A percentile compares a stretch with the other conserved stretches of the same genome.
These are phyloP conservation scores for Sympetrum striolatum DNA, from an alignment of 2,888 invertebrate species.

Conservation along the genomic window DNA sequence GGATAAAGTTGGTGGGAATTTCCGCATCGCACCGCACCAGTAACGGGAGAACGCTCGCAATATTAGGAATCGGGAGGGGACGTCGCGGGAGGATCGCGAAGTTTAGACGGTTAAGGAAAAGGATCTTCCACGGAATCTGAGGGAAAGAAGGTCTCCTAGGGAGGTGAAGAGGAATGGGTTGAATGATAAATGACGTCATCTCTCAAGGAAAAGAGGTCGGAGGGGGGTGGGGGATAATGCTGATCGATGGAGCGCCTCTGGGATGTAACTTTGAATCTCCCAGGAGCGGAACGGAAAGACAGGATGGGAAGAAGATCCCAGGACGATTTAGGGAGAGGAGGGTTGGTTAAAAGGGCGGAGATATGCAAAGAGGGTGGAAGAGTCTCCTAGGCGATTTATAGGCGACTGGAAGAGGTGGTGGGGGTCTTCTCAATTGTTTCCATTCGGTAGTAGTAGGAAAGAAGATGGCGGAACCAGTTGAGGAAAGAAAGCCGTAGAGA, in stretches of 20 bases:
- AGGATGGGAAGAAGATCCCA: background rate
- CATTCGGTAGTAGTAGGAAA: no score
- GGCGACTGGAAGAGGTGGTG: no score
- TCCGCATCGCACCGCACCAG: conserved; percentile 29
- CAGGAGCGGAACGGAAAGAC: background rate
- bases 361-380: no score
- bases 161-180: background rate
- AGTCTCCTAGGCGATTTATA: no score
- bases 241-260: conserved; percentile 38
- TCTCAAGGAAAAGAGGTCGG: background rate
- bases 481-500: no score
- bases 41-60: conserved; percentile 38
- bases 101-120: no score
- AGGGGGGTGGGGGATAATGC: background rate
- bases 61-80: conserved; percentile 18
- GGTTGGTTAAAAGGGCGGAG: background rate
- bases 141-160: background rate
- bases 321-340: background rate
- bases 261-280: conserved; percentile 32
- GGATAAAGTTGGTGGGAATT: conserved; percentile 33
- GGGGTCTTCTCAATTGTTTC: no score
- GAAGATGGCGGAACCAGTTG: no score
- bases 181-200: conserved; percentile 40
- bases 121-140: no score
- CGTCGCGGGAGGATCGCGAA: background rate